Base-by-base conservation (phyloP, 2,888 invertebrate genomes). In the Drosophila paracracens region DNA sequence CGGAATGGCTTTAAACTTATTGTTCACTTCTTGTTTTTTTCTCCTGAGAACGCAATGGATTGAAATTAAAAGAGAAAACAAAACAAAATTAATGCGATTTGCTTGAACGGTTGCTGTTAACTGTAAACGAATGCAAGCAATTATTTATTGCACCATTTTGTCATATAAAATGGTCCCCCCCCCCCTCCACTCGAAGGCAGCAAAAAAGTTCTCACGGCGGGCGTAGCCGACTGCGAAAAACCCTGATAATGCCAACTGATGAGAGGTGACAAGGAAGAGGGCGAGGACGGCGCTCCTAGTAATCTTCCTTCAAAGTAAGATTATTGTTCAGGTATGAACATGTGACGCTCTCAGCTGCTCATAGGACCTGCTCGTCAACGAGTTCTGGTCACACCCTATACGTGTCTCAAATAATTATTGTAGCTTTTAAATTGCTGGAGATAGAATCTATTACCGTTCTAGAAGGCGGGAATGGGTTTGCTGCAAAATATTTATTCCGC, bases 81-180 rank as follows among this genome's bases (percentile, higher is more conserved):
- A 33, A 38, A 40, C 65, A 76, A 70, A 74, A 66, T 68, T 70
- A 72, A 76, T 82, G 70, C 64, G 72, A 76, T 81, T 82, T 78
- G 60, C 70, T 68, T 58, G 18, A 69, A 70, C 57, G 63, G 43
- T 66, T 67, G 43, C 6, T 38, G 29, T 50, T 50, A 50, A 53
- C 36, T 35, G 21, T 5, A 27, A 52, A 36, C 27, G 52, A 59
- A 50, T n/a, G 1, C 21, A 31, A 29, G 21, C 25, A 38, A 48
- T 65, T 60, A 51, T 25, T 38, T 36, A 38, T 43, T 50, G 27
- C 38, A 27, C 21, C 11, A 29, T 13, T 36, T 69, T 52, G 25
- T 52, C 51, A 54, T 6, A 10, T 21, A 10, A 53, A 35, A 25
- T 16, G 18, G 5, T 11, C 11, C 21, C 11, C 16, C 21, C 25